A percentile compares a stretch with the other conserved stretches of the same genome.
Evolutionary conservation across 2,888 invertebrate species (phyloP).

Genomic region (Eristalis tenax): DNA sequence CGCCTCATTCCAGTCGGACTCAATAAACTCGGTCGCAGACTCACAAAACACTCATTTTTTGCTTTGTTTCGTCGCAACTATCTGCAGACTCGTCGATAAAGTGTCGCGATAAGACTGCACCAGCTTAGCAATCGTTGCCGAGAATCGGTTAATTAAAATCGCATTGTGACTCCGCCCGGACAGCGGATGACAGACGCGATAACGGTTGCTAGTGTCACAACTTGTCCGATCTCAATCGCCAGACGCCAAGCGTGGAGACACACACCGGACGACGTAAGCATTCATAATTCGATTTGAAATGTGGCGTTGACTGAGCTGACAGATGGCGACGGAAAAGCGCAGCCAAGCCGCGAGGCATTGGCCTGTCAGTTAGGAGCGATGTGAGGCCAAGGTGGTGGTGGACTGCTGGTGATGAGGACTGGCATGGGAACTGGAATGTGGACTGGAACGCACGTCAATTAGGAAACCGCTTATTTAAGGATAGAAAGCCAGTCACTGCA

Average conservation of each 20-base stretch:
- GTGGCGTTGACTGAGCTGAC: constrained; percentile 15
- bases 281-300: constrained; percentile 25
- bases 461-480: no score
- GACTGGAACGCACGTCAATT: no score
- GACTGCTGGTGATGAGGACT: neutral
- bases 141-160: constrained; percentile 32
- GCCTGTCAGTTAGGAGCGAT: neutral
- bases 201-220: constrained; percentile 3
- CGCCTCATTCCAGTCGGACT: neutral
- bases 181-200: constrained; percentile 4
- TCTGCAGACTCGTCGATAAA: neutral
- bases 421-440: no score
- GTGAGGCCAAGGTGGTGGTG: neutral
- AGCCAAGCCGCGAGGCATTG: neutral
- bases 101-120: neutral
- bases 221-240: constrained; percentile 20
- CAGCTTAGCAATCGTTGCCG: constrained; percentile 40
- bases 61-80: neutral
- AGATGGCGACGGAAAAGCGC: neutral
- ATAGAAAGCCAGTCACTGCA: no score
- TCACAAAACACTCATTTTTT: neutral
- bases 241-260: neutral
- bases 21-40: constrained; percentile 8
- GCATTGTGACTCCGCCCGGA: neutral
- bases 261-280: constrained; percentile 6